Evolutionary conservation across 2,888 invertebrate genomes (phyloP), one percentile per base, ranked within the genome.

Genomic region (Therioaphis trifolii): DNA sequence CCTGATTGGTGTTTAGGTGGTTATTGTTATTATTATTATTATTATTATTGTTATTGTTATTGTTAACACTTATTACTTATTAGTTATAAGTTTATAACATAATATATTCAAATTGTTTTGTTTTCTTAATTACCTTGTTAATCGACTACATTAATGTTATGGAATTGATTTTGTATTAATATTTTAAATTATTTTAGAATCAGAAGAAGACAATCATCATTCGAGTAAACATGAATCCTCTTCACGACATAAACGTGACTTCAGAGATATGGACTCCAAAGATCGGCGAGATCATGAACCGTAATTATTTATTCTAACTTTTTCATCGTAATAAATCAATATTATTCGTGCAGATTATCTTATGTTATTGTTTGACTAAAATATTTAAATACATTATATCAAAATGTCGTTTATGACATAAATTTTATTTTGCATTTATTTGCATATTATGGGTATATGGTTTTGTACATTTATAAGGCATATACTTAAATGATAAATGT

Each of bases 1-100:
- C 99, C 98, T 0, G 93, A 93, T 76, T 99, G 99, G 99, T 97
- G 96, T 89, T 90, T 92, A 87, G 97, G 85, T 77, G 85, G 80
- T 49, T 21, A 85, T 55, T 35, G 0, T 18, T 40, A 15, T 15
- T 58, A 24, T 5, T n/a, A n/a, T n/a, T n/a, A n/a, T n/a, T n/a
- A n/a, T n/a, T n/a, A n/a, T n/a, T n/a, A n/a, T n/a, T n/a, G n/a
- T n/a, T n/a, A n/a, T n/a, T n/a, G n/a, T n/a, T n/a, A n/a, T n/a
- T n/a, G n/a, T n/a, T n/a, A n/a, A n/a, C n/a, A n/a, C n/a, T n/a
- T n/a, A n/a, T n/a, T n/a, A n/a, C n/a, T n/a, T n/a, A n/a, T n/a
- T n/a, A n/a, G n/a, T n/a, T n/a, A n/a, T n/a, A n/a, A n/a, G n/a
- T n/a, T n/a, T n/a, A 5, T 35, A 7, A 35, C 35, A 75, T 58